These are phyloP conservation scores for Gasterosteus nipponicus DNA, from an alignment of 2,113 vertebrate genomes.

Conservation along the genomic window DNA sequence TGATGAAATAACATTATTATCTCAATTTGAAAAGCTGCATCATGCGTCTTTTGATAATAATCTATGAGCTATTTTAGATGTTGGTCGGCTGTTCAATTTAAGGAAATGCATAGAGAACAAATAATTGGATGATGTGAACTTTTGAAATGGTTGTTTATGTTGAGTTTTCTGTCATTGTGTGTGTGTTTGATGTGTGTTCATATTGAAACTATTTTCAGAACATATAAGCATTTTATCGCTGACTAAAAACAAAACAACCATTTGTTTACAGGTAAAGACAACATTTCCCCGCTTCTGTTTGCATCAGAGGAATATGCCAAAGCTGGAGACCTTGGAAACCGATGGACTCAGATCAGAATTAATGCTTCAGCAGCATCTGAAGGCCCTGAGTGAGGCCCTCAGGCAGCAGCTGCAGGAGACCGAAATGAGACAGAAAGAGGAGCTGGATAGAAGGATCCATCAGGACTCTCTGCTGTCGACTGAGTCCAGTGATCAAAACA, in stretches of 20 bases:
- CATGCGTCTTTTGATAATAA: not conserved
- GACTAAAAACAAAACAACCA: not conserved
- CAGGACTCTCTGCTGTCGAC: slow-evolving; percentile 59
- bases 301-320: slow-evolving; percentile 44
- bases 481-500: slow-evolving; percentile 57
- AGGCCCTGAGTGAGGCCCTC: slow-evolving; percentile 68
- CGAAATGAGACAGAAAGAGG: slow-evolving; percentile 57
- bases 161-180: not conserved
- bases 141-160: not conserved
- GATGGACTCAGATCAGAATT: slow-evolving; percentile 61
- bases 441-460: slow-evolving; percentile 75
- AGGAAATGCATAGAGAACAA: not conserved
- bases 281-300: slow-evolving; percentile 3
- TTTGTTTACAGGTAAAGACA: slow-evolving; percentile 3
- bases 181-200: not conserved
- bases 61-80: not conserved
- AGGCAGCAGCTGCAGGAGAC: slow-evolving; percentile 75
- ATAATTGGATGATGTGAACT: not conserved
- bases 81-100: not conserved
- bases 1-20: not conserved
- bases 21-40: not conserved
- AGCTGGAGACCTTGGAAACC: slow-evolving; percentile 56
- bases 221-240: not conserved
- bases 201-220: not conserved
- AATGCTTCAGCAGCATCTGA: slow-evolving; percentile 69